Evolutionary conservation across 2,113 vertebrate species (phyloP), one percentile per base, ranked within the genome.

Genomic region (Tychaedon coryphoeus): DNA sequence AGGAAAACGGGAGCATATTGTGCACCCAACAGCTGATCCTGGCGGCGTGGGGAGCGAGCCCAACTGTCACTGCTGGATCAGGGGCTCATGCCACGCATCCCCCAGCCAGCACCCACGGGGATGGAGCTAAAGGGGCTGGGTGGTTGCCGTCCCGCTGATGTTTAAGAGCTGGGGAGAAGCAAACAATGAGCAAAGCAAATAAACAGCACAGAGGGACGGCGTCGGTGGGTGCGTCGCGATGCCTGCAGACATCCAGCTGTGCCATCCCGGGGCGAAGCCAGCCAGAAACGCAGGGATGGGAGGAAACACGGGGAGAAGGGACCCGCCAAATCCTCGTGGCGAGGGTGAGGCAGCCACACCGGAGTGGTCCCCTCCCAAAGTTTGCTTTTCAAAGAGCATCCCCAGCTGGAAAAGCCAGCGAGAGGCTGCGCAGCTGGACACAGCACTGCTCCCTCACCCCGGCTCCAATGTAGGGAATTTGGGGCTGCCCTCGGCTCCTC

Each of bases 11-110:
- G 88, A 94, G 79, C 86, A 64, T 82, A 86, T 43, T 90, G 86
- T 45, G 83, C 79, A 40, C 42, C 65, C 92, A 82, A 42, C 67
- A 92, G 92, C 91, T 80, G 92, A 94, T 90, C 78, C 82, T 76
- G 24, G 26, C 47, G 13, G 88, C 23, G 12, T 54, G 77, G 88
- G 78, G 90, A 94, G 40, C 22, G 12, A 90, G 43, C 64, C 86
- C 86, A 76, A 76, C 86, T 64, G 85, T 34, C 81, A 20, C 42
- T 2, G 65, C 79, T 8, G 4, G 28, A 31, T 18, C 4, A 3
- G 26, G 45, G 51, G 86, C 71, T 78, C 78, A 82, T 1, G 45
- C 82, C 38, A 0, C 20, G 3, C 31, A 2, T 29, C 70, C 65
- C 53, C 62, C 65, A 17, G 82, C 38, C 89, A 62, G 92, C 18